Conservation (phyloP, 1,140 invertebrate genomes). For the Coenobita brevimanus region DNA sequence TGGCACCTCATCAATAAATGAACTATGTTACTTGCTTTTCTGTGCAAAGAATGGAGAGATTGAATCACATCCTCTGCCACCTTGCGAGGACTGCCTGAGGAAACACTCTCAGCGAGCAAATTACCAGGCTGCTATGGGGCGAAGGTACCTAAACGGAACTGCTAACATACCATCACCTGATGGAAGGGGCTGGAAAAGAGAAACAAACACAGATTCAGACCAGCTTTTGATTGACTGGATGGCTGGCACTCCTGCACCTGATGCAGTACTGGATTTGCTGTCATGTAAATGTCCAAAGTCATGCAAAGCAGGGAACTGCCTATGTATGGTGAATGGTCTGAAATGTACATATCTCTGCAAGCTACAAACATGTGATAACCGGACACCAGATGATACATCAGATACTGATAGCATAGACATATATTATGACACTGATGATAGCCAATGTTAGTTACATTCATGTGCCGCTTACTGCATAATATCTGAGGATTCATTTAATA, state of each 20-base stretch:
- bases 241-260: no score
- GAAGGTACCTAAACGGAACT: background rate
- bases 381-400: no score
- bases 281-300: background rate
- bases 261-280: background rate
- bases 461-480: no score
- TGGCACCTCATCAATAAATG: background rate
- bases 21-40: background rate
- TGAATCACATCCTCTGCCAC: background rate
- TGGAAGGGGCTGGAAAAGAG: background rate
- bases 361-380: background rate
- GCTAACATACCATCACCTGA: background rate
- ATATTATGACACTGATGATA: no score
- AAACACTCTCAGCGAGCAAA: background rate
- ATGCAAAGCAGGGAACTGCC: no score
- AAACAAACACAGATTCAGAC: background rate
- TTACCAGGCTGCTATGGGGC: slow-evolving; percentile 9
- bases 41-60: slow-evolving; percentile 12
- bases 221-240: no score
- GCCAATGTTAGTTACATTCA: no score
- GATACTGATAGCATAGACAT: no score
- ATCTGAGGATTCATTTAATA: no score
- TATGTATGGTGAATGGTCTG: no score
- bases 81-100: background rate
- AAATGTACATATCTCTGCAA: no score